Conservation (phyloP, 2,797 vertebrate genomes). For the Paguma larvata region DNA sequence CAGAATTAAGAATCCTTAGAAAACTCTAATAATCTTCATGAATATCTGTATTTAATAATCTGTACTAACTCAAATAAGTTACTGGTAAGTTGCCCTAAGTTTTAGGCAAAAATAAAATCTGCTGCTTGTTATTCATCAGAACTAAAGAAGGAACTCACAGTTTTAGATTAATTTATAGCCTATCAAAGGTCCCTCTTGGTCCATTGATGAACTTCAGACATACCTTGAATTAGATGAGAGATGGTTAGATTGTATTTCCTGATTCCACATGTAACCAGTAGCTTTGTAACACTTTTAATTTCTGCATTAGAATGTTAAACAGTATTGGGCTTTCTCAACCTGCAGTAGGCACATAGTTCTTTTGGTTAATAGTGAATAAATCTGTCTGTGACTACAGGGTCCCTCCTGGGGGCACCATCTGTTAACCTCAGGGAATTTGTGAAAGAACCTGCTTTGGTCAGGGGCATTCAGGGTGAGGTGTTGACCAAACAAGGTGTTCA, state of each 20-base stretch:
- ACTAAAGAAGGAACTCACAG: background rate
- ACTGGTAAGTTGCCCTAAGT: background rate
- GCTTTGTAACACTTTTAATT: background rate
- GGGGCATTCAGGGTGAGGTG: background rate
- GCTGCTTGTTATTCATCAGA: background rate
- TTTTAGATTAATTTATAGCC: conserved; percentile 29
- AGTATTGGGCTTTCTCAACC: background rate
- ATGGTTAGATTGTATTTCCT: background rate
- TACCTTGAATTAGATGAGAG: background rate
- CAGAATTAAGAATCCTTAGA: conserved; percentile 13
- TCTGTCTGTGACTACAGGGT: background rate
- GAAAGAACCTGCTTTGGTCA: background rate
- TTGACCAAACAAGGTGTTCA: background rate
- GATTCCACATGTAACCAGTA: background rate
- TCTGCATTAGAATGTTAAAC: conserved; percentile 16
- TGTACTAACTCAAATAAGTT: conserved; percentile 44
- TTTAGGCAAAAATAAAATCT: conserved; percentile 40
- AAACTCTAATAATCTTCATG: background rate
- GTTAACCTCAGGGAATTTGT: background rate
- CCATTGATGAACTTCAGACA: background rate
- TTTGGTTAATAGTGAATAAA: background rate
- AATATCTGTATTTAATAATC: background rate
- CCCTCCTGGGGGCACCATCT: background rate
- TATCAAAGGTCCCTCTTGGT: background rate
- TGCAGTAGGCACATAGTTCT: background rate